Percentiles rank a stretch among this genome's conserved stretches.
Conservation (phyloP, 2,888 invertebrate species). For the Apamea sordens region DNA sequence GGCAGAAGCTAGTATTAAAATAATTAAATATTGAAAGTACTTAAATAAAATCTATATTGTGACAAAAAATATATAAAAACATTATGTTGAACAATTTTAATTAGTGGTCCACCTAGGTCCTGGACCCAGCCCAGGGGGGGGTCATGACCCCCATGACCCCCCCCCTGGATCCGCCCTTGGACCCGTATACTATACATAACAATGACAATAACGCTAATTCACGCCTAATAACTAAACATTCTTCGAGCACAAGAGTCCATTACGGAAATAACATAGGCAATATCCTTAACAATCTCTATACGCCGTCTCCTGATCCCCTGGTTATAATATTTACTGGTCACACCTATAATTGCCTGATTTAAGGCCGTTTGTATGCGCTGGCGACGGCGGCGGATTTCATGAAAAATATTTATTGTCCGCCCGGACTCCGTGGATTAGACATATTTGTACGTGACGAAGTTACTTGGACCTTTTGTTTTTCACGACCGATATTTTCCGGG, state of each 20-base stretch:
- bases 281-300: conserved; percentile 71
- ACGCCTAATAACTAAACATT: conserved; percentile 63
- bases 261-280: conserved; percentile 69
- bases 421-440: conserved; percentile 85
- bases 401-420: conserved; percentile 88
- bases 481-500: conserved; percentile 53
- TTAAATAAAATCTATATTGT: too few relatives aligned
- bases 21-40: too few relatives aligned
- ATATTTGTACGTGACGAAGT: conserved; percentile 86
- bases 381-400: conserved; percentile 84
- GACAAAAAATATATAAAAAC: too few relatives aligned
- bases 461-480: conserved; percentile 70
- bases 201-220: conserved; percentile 64
- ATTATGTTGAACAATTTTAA: too few relatives aligned
- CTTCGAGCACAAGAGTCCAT: conserved; percentile 66
- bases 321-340: conserved; percentile 87
- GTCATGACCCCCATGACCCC: too few relatives aligned
- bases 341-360: conserved; percentile 90
- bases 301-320: conserved; percentile 80
- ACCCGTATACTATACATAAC: conserved; percentile 18
- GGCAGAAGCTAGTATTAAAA: too few relatives aligned
- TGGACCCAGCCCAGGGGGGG: too few relatives aligned
- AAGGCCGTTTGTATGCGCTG: conserved; percentile 88
- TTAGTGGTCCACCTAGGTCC: too few relatives aligned
- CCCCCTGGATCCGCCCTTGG: too few relatives aligned